Evolutionary conservation across 2,797 vertebrate genomes (phyloP), one percentile per base, ranked within the genome.

Genomic region (Bradypodion ventrale): DNA sequence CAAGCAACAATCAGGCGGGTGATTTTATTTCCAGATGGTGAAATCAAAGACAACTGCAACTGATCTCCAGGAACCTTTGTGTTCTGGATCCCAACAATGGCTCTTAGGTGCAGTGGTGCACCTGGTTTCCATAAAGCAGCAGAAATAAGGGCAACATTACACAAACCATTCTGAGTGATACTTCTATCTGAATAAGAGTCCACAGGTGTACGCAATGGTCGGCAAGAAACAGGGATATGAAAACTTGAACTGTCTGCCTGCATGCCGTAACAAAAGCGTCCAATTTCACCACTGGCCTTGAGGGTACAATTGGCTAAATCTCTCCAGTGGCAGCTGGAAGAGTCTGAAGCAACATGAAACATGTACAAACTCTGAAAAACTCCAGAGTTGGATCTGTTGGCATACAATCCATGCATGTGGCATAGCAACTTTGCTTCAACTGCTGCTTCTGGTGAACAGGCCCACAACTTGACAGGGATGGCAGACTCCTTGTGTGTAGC

Each of bases 331-430:
- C 83, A 84, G 40, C 32, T 73, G 83, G 40, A 6, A 21, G 66
- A 73, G 16, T 84, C 68, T 37, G 83, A 78, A 9, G 76, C 83
- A 52, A 68, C 83, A 79, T 84, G 68, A 69, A 84, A 84, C 44
- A 74, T 52, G 56, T 84, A 84, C 42, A 79, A 29, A 76, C 27
- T 73, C 44, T 79, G 76, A 37, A 84, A 73, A 32, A 79, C 76
- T 73, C 56, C 56, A 13, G 68, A 76, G n/a, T 73, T 84, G 68
- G 83, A 78, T 73, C 59, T 70, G 52, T 79, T 84, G 68, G 83
- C 83, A 42, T 73, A 84, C 7, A 84, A 40, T 73, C 83, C 83
- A 79, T 84, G 83, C 83, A 84, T 84, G 25, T 13, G 83, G 56
- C 83, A 84, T 21, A 73, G 44, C 83, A 84, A 52, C 68, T 79